Evolutionary conservation across 2,113 vertebrate species (phyloP), one percentile per base, ranked within the genome.

Genomic region (Daboia siamensis): DNA sequence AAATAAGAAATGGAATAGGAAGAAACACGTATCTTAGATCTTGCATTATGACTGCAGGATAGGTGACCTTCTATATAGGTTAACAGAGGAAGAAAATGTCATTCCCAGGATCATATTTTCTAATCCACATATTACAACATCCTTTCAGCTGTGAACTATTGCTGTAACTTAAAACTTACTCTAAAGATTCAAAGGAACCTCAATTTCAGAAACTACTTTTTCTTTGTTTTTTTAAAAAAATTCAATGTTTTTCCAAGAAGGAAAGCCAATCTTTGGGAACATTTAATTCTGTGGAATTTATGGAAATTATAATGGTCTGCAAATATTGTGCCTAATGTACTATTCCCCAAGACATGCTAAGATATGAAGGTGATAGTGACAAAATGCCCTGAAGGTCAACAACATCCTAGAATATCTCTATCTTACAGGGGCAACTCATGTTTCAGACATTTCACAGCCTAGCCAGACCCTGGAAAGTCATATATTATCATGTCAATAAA

Each of bases 401-500:
- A 95, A 93, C 91, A 57, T 93, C 94, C 39, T 1, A 0, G 89
- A 92, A 96, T 94, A 96, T 91, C 94, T 91, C 80, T 94, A 92
- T 93, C 94, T 57, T 26, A 90, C 89, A 89, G 84, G 90, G 93
- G 95, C 94, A 95, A 93, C 95, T 95, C 92, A 0, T 92, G 92
- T 94, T 94, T 96, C 91, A 91, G 1, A 93, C 80, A 85, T 64
- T 95, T 89, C 93, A 96, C 46, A 94, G 91, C 93, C 95, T 93
- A 94, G 95, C 92, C 69, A 85, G 39, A n/a, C 69, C 52, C 54
- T 89, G 95, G 94, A 94, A 95, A 88, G 80, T 89, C 92, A 91
- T 95, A 95, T 88, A 91, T 96, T 95, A 95, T 89, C 93, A 90
- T 95, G 94, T 95, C 95, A 95, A 94, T 96, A 95, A 94, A 94